Conservation (phyloP, 2,797 vertebrate genomes). For the Uromys caudimaculatus region DNA sequence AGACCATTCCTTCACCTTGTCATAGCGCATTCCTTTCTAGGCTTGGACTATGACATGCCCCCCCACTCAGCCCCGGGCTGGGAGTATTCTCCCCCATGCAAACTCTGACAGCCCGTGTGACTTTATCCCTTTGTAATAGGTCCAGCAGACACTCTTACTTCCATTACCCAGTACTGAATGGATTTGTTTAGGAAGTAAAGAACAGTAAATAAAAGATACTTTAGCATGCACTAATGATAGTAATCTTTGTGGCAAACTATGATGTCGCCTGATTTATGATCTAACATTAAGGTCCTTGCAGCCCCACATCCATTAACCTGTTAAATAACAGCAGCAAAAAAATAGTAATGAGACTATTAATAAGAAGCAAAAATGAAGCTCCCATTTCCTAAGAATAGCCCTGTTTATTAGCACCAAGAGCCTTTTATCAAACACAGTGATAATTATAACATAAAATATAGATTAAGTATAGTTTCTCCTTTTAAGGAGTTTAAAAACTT, state of each 20-base stretch:
- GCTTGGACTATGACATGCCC: neutral
- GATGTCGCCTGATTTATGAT: neutral
- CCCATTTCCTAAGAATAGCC: neutral
- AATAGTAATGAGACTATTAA: neutral
- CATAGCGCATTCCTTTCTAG: neutral
- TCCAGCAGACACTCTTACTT: neutral
- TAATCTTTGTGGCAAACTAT: neutral
- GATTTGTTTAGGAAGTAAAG: neutral
- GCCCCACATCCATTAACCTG: neutral
- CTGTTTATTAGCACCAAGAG: neutral
- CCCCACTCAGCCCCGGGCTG: fast-evolving
- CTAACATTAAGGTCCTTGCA: neutral
- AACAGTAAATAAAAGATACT: neutral
- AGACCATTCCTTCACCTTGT: neutral
- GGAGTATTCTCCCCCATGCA: too few species aligned
- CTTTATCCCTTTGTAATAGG: fast-evolving
- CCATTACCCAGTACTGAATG: neutral
- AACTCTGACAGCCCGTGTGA: neutral
- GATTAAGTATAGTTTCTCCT: neutral
- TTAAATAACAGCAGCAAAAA: conserved; percentile 26
- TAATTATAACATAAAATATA: neutral
- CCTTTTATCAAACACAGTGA: neutral
- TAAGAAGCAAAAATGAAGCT: neutral
- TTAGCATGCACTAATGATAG: neutral
- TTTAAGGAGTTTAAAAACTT: neutral